phyloP scores from a whole-genome alignment of 2,113 vertebrate genomes.

The Panthera uncia region DNA sequence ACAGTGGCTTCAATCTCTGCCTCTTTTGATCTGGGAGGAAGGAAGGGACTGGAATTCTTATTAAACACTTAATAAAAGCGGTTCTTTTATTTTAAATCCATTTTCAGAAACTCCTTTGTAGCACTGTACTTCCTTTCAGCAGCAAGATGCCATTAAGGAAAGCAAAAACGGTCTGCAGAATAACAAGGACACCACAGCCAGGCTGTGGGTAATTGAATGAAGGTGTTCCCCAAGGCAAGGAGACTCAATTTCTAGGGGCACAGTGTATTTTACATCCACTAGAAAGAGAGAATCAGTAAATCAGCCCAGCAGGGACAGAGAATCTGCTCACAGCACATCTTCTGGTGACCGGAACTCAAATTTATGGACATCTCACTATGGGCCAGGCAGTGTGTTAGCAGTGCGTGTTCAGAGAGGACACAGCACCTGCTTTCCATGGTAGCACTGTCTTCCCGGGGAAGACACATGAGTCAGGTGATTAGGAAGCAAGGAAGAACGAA shows the following conservation, averaged over 20 bases:
- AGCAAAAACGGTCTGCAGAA: neutral
- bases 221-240: neutral
- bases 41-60: constrained; percentile 60
- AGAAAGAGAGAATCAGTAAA: neutral
- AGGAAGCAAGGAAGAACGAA: neutral
- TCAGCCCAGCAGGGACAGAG: neutral
- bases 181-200: neutral
- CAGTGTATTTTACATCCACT: neutral
- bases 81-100: constrained; percentile 58
- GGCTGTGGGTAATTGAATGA: constrained; percentile 34
- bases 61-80: constrained; percentile 71
- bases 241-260: constrained; percentile 13
- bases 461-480: neutral
- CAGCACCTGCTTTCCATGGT: neutral
- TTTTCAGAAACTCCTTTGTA: constrained; percentile 60
- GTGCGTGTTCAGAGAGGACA: neutral
- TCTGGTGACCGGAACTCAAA: neutral
- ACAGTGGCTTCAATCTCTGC: neutral
- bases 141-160: constrained; percentile 44
- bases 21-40: constrained; percentile 62
- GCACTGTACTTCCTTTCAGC: constrained; percentile 48
- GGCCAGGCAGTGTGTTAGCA: neutral
- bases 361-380: neutral
- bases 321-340: neutral
- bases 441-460: neutral